phyloP scores from a whole-genome alignment of 1,140 invertebrate genomes.

The Calliopsis andreniformis region DNA sequence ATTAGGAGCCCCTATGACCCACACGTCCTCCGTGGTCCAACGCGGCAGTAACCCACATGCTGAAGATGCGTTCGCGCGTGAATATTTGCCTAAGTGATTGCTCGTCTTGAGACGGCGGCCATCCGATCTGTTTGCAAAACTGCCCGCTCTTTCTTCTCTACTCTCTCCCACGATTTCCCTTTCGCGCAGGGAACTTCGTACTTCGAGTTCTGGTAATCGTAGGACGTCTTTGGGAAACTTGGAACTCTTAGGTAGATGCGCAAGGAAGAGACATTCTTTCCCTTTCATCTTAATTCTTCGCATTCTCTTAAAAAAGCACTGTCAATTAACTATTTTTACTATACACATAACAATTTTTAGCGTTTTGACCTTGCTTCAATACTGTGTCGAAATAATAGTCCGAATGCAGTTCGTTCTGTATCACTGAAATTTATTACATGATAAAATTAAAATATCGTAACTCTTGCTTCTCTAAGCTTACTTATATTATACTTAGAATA shows the following conservation, averaged over 20 bases:
- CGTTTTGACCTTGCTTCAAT: slow-evolving; percentile 16
- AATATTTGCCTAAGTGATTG: slow-evolving; percentile 81
- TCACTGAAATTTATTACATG: no score
- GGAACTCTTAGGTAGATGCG: slow-evolving; percentile 41
- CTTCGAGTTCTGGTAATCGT: slow-evolving; percentile 51
- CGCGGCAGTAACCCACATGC: slow-evolving; percentile 75
- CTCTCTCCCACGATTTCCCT: slow-evolving; percentile 42
- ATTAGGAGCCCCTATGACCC: slow-evolving; percentile 71
- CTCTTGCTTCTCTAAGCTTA: no score
- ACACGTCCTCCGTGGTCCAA: slow-evolving; percentile 49
- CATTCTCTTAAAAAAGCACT: background rate
- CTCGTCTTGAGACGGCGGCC: slow-evolving; percentile 73
- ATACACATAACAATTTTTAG: no score
- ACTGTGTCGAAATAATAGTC: no score
- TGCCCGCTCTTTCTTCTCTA: slow-evolving; percentile 43
- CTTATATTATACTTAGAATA: no score
- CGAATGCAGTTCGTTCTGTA: no score
- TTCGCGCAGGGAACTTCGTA: slow-evolving; percentile 63
- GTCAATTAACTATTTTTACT: no score
- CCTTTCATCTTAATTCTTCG: slow-evolving; percentile 1
- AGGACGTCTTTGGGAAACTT: slow-evolving; percentile 67
- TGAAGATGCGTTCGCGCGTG: slow-evolving; percentile 74
- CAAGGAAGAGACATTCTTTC: slow-evolving; percentile 25
- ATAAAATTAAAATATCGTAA: no score
- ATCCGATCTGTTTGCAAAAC: slow-evolving; percentile 50